Base-by-base conservation (phyloP, 2,888 invertebrate species). In the Catocala nupta region DNA sequence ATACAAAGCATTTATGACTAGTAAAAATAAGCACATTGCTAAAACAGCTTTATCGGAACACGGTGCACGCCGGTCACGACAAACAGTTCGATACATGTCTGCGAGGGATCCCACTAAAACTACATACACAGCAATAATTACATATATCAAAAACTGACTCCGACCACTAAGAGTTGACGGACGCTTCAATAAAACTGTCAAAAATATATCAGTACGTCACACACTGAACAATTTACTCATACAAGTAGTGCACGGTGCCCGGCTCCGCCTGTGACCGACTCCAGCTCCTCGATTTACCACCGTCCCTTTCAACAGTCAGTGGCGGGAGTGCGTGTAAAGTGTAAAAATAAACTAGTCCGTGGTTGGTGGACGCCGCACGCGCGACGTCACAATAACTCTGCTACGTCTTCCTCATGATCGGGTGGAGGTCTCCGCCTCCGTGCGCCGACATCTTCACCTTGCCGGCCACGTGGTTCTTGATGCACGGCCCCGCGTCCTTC, bases 1-100 rank as follows among this genome's bases (percentile, higher is more conserved):
- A 88, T 88, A 93, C 89, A 92, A 92, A 92, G 83, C 83, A 86
- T 92, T 90, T 90, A 92, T 91, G 91, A 92, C 92, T 92, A 93
- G 92, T 91, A 92, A 90, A 86, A 88, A 88, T 86, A 88, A 87
- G 88, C 87, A 90, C 87, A 90, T 84, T 86, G 84, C 80, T 86
- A 84, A 83, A 83, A 84, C 81, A 85, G 83, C 83, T 83, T 75
- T 78, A 77, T 80, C 76, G 77, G 79, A 70, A 77, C 80, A 80
- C 78, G 72, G 77, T 73, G 77, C 73, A 73, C 77, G 75, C 77
- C 80, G 74, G 78, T 81, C 82, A 79, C 81, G 74, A 78, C 75
- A 80, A 25, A 63, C 74, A 83, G 85, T 87, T 87, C 84, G 81
- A 80, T 85, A 88, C 86, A 84, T 81, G 81, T 84, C 82, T 85